Evolutionary conservation across 2,888 invertebrate species (phyloP), one percentile per base, ranked within the genome.

Genomic region (Augochlorella aurata): DNA sequence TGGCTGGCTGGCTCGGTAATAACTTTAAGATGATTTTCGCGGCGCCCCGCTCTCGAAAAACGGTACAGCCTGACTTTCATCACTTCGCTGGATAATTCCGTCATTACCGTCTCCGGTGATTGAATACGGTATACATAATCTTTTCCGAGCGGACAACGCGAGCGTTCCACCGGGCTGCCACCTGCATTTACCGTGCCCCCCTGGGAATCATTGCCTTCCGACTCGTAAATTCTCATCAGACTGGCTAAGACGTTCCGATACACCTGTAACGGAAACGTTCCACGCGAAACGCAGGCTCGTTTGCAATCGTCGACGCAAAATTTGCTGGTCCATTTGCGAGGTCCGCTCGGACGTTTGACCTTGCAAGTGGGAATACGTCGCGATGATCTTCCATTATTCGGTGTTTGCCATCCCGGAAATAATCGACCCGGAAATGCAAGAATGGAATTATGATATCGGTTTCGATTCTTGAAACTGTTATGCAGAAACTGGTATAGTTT

Each of bases 61-160:
- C 83, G 88, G 87, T 84, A 79, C 79, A 84, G 76, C 61, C 71
- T 83, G 84, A 83, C 83, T 88, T 88, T 88, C 85, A 83, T 85
- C 85, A 70, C 77, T 81, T 74, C 71, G 61, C 67, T 67, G 78
- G 79, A 86, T 88, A 84, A 88, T 86, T 82, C 73, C 86, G 83
- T 86, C 86, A 87, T 87, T 88, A 86, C 74, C 82, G 70, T 83
- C 84, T 52, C 72, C 79, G 84, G 76, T 87, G 88, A 87, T 88
- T 82, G 88, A 85, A 88, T 85, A 87, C 81, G 83, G 85, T 83
- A 82, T 61, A 75, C 71, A 85, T 81, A 87, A 87, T 86, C 85
- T 77, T 81, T 72, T 66, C 77, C 63, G 79, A 63, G 79, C 63
- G 69, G 65, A 67, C 74, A 67, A 67, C 70, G 12, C 71, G 54